Percentiles rank a stretch among this genome's conserved stretches.
Conservation (phyloP, 1,140 invertebrate species). For the Bactericera cockerelli region DNA sequence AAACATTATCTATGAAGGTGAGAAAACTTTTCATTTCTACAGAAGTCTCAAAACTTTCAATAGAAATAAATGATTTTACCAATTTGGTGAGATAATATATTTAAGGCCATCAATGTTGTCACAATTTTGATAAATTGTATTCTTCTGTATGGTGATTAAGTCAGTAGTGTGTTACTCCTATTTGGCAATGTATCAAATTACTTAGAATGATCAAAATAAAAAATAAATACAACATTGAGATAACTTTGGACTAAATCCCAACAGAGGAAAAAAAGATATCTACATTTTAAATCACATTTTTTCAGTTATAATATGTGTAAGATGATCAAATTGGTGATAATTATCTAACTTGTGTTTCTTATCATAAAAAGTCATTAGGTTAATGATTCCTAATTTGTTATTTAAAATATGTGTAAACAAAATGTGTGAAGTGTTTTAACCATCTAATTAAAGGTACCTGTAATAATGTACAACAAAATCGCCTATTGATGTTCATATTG, state of each 20-base stretch:
- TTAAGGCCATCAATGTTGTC: neutral
- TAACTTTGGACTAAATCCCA: conserved; percentile 6
- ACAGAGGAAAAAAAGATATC: neutral
- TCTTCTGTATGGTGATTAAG: neutral
- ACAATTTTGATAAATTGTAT: neutral
- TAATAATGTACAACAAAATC: no score
- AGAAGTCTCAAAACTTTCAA: neutral
- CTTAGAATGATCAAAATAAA: neutral
- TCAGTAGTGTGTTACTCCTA: neutral
- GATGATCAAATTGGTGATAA: no score
- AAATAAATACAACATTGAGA: conserved; percentile 7
- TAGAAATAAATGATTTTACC: neutral
- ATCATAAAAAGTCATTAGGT: no score
- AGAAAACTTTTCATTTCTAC: neutral
- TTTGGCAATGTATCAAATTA: conserved; percentile 8
- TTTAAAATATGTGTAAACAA: no score
- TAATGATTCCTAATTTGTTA: no score
- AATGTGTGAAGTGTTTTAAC: no score
- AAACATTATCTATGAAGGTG: neutral
- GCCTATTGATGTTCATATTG: no score
- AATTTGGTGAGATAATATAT: no score
- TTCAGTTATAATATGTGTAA: no score
- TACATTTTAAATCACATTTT: no score
- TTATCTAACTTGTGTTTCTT: no score
- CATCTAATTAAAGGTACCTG: no score